phyloP scores from a whole-genome alignment of 2,113 vertebrate species.

The Echinops telfairi region DNA sequence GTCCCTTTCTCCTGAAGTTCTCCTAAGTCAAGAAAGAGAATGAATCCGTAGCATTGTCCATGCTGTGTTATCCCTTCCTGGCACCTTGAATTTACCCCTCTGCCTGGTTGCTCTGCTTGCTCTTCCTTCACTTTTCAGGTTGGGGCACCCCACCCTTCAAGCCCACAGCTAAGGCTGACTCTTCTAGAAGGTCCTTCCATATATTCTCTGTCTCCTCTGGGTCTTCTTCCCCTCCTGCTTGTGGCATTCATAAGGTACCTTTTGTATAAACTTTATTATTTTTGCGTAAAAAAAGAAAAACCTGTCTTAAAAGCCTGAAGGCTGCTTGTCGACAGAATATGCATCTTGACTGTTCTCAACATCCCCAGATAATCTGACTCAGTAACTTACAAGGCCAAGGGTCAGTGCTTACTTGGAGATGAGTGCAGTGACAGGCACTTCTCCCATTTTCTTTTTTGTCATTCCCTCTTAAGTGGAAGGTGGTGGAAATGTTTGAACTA shows the following conservation, averaged over 20 bases:
- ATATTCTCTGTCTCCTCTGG: neutral
- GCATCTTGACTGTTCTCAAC: neutral
- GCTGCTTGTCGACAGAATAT: neutral
- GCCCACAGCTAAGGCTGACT: neutral
- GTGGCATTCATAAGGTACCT: neutral
- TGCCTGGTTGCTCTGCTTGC: neutral
- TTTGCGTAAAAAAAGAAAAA: neutral
- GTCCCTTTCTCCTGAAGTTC: neutral
- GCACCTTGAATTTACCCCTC: neutral
- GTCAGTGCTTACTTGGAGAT: neutral
- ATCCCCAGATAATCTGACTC: neutral
- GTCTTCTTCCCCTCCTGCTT: neutral
- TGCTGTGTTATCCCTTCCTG: neutral
- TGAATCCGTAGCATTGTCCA: neutral
- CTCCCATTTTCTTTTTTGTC: neutral
- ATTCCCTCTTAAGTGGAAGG: neutral
- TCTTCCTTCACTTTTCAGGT: neutral
- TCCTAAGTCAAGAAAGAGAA: neutral
- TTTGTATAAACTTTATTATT: neutral
- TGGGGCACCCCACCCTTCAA: neutral
- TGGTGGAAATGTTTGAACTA: neutral
- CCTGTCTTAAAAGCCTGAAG: neutral
- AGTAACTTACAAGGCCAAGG: neutral
- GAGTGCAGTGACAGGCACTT: neutral
- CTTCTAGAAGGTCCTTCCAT: accelerated